Conservation (phyloP, 2,888 invertebrate species). For the Drosophila eohydei region DNA sequence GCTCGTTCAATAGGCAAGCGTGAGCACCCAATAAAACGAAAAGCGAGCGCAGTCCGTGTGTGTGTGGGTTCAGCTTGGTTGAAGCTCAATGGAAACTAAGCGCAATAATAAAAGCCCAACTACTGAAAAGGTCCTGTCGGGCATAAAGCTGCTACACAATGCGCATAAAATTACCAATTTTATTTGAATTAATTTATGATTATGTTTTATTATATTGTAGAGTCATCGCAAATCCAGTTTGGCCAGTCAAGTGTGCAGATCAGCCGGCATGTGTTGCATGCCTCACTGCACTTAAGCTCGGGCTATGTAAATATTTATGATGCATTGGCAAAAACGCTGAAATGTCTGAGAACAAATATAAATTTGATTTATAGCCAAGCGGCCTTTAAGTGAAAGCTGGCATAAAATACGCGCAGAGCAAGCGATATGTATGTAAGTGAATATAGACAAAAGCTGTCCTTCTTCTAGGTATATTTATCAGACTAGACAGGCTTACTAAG, state of each 20-base stretch:
- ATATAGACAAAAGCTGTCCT: neutral
- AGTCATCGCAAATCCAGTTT: constrained; percentile 5
- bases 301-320: constrained; percentile 34
- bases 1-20: constrained; percentile 21
- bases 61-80: constrained; percentile 35
- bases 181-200: constrained; percentile 55
- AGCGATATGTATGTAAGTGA: neutral
- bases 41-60: constrained; percentile 1
- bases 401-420: neutral
- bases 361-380: neutral
- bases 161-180: constrained; percentile 47
- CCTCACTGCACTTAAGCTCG: constrained; percentile 40
- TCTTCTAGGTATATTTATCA: constrained; percentile 2
- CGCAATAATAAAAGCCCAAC: constrained; percentile 25
- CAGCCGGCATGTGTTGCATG: constrained; percentile 22
- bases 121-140: constrained; percentile 36
- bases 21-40: constrained; percentile 20
- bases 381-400: neutral
- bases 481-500: neutral
- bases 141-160: constrained; percentile 37
- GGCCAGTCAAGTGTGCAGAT: constrained; percentile 41
- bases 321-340: constrained; percentile 19
- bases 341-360: neutral
- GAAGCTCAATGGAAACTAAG: constrained; percentile 48
- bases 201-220: constrained; percentile 47